A percentile compares a stretch with the other conserved stretches of the same genome.
These are phyloP conservation scores for Ciconia maguari DNA, from an alignment of 2,113 vertebrate species.

Conservation along the genomic window DNA sequence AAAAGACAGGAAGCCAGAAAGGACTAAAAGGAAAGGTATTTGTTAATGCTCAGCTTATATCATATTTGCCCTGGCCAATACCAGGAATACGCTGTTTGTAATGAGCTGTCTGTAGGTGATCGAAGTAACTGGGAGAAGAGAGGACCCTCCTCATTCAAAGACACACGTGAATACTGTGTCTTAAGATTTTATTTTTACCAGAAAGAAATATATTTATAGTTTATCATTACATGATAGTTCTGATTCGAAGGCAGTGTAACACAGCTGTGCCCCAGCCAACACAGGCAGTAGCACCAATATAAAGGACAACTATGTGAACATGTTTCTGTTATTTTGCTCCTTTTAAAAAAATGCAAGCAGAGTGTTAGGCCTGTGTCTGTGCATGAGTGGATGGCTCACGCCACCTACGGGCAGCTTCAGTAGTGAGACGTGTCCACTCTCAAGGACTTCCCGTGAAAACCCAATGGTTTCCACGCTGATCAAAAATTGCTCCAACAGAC, in stretches of 20 bases:
- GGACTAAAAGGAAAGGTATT: neutral
- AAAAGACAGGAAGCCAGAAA: neutral
- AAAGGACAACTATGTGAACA: neutral
- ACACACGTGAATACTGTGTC: neutral
- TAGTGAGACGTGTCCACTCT: accelerated
- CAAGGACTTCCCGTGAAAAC: neutral
- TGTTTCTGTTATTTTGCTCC: neutral
- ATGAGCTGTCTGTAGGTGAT: neutral
- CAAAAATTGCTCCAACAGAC: neutral
- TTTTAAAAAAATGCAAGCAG: neutral
- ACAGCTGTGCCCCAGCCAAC: neutral
- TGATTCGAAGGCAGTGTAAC: neutral
- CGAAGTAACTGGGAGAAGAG: neutral
- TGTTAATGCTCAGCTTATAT: neutral
- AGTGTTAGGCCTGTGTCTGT: neutral
- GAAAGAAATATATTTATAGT: neutral
- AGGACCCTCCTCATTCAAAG: neutral
- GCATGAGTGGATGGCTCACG: neutral
- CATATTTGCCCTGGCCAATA: neutral
- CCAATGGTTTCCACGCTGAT: neutral
- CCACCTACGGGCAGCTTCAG: conserved; percentile 41
- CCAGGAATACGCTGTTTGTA: neutral
- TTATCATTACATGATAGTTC: neutral
- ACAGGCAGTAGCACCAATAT: neutral
- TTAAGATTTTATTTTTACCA: neutral